Evolutionary conservation across 35 echinoderm and acorn worm species (phyloP).

Genomic region (Acanthaster planci): DNA sequence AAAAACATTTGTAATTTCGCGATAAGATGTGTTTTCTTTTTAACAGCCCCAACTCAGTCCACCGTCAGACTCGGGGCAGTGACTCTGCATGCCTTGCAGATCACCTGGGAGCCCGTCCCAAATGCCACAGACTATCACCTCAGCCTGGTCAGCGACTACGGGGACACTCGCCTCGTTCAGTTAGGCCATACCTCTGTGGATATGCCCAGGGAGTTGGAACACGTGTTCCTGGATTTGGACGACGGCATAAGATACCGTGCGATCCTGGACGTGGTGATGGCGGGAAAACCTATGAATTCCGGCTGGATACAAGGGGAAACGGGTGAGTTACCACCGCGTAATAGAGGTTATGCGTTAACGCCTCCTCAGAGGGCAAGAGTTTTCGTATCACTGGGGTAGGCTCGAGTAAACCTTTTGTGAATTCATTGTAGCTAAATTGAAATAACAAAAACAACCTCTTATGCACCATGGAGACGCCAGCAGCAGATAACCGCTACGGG

Average conservation of each 20-base stretch:
- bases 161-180: background rate
- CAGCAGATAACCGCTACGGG: too few relatives aligned
- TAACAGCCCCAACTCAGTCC: background rate
- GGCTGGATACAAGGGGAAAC: background rate
- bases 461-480: too few relatives aligned
- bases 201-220: background rate
- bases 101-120: background rate
- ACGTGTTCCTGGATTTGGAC: background rate
- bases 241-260: background rate
- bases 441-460: too few relatives aligned
- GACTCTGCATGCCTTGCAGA: background rate
- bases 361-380: too few relatives aligned
- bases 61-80: background rate
- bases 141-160: background rate
- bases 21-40: too few relatives aligned
- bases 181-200: background rate
- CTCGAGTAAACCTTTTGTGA: too few relatives aligned
- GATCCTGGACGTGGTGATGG: background rate
- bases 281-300: background rate
- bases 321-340: constrained; percentile 8
- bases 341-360: too few relatives aligned
- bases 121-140: background rate
- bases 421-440: too few relatives aligned
- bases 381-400: too few relatives aligned
- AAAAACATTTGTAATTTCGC: too few relatives aligned